Evolutionary conservation across 2,888 invertebrate species (phyloP), one percentile per base, ranked within the genome.

Genomic region (Philhelius pedissequus): DNA sequence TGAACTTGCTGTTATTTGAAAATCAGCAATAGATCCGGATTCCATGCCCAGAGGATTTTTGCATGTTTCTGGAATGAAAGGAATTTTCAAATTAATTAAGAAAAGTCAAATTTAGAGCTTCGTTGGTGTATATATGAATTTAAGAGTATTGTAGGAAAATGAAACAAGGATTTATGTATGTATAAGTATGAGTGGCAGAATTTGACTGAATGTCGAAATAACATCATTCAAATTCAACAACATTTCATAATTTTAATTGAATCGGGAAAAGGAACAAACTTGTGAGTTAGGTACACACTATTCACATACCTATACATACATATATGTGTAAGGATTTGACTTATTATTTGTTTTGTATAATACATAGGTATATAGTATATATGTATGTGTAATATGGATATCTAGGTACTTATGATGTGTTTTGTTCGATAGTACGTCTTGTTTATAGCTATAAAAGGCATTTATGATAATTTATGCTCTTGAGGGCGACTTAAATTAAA

Each of bases 1-100:
- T 62, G 96, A 96, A 89, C 96, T 96, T 86, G 96, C 96, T 74
- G 94, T 94, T 90, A 96, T 94, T 90, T 96, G 95, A 87, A 93
- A 93, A 92, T 96, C 96, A 88, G 94, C 94, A 89, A 97, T 96
- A 86, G 93, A 93, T 77, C 95, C 95, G 66, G 95, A 94, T 92
- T 96, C 95, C 96, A 97, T 96, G 87, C 97, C 97, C 91, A 97
- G 92, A 43, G 96, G 93, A 87, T 93, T 92, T 88, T 93, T 93
- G 92, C 96, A 96, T 90, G 94, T 93, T 90, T 93, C 96, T 96
- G 93, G 70, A 84, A 84, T 80, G 84, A 79, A 60, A 76, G 66
- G 80, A 84, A 84, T 84, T 83, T 81, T 83, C 52, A 83, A 83
- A 83, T 83, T 83, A 83, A 83, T 78, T 78, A 68, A 62, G 69